A percentile compares a stretch with the other conserved stretches of the same genome.
These are phyloP conservation scores for Osmerus mordax DNA, from an alignment of 2,113 vertebrate genomes.

Conservation along the genomic window DNA sequence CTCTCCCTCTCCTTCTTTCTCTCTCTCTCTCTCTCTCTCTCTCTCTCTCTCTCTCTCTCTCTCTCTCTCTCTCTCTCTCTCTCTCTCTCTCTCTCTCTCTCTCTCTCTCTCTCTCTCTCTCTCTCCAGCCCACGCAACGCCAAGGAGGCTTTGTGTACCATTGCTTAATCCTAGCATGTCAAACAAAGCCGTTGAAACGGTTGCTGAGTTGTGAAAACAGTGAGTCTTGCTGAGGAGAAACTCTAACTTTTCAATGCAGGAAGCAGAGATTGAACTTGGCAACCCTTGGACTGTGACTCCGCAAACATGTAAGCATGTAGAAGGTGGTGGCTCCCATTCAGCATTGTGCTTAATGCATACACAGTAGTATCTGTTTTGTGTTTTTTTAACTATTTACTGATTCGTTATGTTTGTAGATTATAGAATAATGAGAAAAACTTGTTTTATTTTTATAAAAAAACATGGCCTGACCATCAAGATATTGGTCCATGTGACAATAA, in stretches of 20 bases:
- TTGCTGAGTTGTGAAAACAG: not conserved
- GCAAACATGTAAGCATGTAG: not conserved
- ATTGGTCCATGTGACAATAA: too few species aligned
- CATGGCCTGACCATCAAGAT: too few species aligned
- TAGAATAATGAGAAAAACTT: too few species aligned
- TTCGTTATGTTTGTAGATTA: too few species aligned
- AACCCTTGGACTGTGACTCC: not conserved
- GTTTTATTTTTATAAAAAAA: too few species aligned
- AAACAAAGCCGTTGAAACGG: not conserved
- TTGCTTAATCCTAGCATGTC: conserved; percentile 6
- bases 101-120: not conserved
- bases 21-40: too few species aligned
- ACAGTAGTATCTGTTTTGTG: not conserved
- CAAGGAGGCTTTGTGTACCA: not conserved
- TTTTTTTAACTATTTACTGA: not conserved
- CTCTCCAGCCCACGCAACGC: not conserved
- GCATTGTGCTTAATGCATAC: not conserved
- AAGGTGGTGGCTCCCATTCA: not conserved
- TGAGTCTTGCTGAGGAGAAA: not conserved
- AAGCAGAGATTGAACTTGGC: not conserved
- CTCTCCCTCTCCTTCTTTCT: too few species aligned
- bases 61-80: not conserved
- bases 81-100: not conserved
- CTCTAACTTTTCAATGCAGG: not conserved
- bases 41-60: too few species aligned